These are phyloP conservation scores for Bufo bufo DNA, from an alignment of 2,113 vertebrate genomes.

Conservation along the genomic window DNA sequence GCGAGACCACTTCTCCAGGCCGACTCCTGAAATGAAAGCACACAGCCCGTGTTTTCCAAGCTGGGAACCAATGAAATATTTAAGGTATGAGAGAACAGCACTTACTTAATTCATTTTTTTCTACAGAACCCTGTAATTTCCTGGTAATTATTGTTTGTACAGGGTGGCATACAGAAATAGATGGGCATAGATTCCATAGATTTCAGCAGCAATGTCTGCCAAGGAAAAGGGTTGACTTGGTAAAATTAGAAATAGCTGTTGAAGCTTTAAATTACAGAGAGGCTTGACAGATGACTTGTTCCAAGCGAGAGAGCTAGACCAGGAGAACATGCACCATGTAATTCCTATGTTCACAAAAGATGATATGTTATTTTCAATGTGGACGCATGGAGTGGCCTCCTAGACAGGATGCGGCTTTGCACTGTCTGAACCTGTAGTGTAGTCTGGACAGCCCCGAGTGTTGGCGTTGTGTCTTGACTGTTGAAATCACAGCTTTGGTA, in stretches of 20 bases:
- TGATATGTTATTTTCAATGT: constrained; percentile 48
- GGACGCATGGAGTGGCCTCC: constrained; percentile 13
- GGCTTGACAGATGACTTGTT: background rate
- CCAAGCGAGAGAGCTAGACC: background rate
- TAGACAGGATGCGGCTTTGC: constrained; percentile 29
- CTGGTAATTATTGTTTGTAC: constrained; percentile 57
- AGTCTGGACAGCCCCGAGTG: background rate
- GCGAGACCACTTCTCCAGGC: constrained; percentile 47
- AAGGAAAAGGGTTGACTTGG: constrained; percentile 53
- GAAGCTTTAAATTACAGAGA: constrained; percentile 55
- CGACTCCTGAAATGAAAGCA: constrained; percentile 23
- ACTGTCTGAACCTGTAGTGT: constrained; percentile 21
- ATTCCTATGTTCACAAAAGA: constrained; percentile 38
- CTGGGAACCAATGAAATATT: constrained; percentile 53
- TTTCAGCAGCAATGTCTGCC: constrained; percentile 54
- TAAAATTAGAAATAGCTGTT: constrained; percentile 56
- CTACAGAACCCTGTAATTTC: constrained; percentile 48
- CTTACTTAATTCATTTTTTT: constrained; percentile 48
- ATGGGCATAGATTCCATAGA: constrained; percentile 46
- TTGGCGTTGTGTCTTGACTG: constrained; percentile 5
- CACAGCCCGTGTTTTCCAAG: constrained; percentile 43
- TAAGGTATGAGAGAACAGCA: constrained; percentile 55
- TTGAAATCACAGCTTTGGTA: constrained; percentile 7
- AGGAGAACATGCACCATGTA: constrained; percentile 44
- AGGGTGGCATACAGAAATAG: constrained; percentile 56